A percentile compares a stretch with the other conserved stretches of the same genome.
Evolutionary conservation across 2,888 invertebrate species (phyloP).

Genomic region (Nebria brevicollis): DNA sequence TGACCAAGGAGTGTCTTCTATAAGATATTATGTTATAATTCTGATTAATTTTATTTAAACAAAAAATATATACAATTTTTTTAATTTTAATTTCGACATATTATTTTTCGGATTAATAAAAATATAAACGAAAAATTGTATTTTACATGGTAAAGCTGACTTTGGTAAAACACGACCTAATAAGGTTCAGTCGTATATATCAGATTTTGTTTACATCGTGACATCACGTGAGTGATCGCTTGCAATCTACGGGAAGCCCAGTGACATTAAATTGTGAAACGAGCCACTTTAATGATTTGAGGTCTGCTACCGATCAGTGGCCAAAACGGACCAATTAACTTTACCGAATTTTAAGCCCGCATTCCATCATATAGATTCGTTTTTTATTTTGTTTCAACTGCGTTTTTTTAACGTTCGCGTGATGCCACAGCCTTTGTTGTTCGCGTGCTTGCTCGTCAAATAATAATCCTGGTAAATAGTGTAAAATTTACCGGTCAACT

Average conservation of each 20-base stretch:
- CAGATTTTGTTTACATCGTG: conserved; percentile 27
- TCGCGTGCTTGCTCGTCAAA: conserved; percentile 5
- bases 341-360: conserved; percentile 55
- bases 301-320: conserved; percentile 54
- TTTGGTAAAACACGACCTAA: conserved; percentile 41
- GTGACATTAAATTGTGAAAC: conserved; percentile 39
- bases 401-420: conserved; percentile 22
- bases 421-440: conserved; percentile 13
- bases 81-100: too few species aligned
- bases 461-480: not conserved
- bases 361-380: conserved; percentile 51
- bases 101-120: too few species aligned
- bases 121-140: conserved; percentile 9
- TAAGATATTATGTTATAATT: not conserved
- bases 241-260: not conserved
- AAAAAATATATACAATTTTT: too few species aligned
- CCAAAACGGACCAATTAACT: conserved; percentile 54
- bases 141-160: conserved; percentile 34
- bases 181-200: conserved; percentile 33
- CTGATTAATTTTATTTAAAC: not conserved
- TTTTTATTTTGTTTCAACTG: conserved; percentile 19
- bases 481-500: not conserved
- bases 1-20: not conserved
- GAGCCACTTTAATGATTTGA: conserved; percentile 50
- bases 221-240: not conserved